phyloP scores from a whole-genome alignment of 2,113 vertebrate species.

The Rhinolophus ferrumequinum region DNA sequence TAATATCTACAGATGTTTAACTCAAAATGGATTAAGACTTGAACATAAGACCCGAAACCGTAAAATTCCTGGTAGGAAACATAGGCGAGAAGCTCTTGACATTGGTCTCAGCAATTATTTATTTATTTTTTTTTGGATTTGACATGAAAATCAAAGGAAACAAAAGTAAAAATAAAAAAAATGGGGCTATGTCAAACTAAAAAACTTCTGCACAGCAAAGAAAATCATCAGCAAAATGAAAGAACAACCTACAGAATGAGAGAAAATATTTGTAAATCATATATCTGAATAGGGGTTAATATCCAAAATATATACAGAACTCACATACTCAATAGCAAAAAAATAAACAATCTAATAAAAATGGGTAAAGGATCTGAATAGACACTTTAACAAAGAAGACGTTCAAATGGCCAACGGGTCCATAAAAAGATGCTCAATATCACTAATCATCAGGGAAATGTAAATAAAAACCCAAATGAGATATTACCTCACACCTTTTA shows the following conservation, averaged over 20 bases:
- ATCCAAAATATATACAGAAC: background rate
- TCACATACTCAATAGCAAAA: background rate
- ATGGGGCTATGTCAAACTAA: background rate
- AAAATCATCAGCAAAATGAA: background rate
- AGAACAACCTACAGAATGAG: background rate
- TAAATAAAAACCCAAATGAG: background rate
- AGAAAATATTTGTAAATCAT: background rate
- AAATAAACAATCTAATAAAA: background rate
- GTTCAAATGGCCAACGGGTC: background rate
- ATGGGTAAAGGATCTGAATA: background rate
- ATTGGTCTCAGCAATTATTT: background rate
- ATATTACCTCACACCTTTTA: background rate
- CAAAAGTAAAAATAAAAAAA: background rate
- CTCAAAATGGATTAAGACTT: background rate
- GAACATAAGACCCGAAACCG: background rate
- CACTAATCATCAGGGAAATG: background rate
- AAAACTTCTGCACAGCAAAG: background rate
- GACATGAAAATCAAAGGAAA: background rate
- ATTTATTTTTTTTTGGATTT: background rate
- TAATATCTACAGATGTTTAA: background rate
- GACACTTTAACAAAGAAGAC: background rate
- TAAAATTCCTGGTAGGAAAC: background rate
- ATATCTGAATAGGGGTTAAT: background rate
- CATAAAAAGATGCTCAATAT: background rate
- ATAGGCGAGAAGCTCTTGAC: background rate